Conservation (phyloP, 2,797 vertebrate species). For the Melopsittacus undulatus region DNA sequence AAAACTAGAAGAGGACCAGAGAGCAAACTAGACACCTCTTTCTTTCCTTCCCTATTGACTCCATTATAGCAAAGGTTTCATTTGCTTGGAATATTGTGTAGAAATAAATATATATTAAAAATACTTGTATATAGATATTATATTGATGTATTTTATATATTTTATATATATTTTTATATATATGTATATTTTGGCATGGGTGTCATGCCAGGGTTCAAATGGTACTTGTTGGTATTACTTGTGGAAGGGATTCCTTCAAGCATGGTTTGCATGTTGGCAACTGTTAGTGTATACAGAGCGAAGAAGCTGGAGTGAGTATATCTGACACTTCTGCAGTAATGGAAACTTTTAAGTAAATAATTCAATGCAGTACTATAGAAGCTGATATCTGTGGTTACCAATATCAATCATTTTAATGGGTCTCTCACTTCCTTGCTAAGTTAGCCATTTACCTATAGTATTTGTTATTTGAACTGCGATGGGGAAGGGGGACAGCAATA, state of each 20-base stretch:
- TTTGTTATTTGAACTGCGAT: not conserved
- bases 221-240: not conserved
- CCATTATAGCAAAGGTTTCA: not conserved
- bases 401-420: not conserved
- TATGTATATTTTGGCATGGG: not conserved
- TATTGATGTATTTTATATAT: not conserved
- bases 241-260: not conserved
- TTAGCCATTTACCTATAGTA: not conserved
- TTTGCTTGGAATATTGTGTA: not conserved
- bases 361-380: not conserved
- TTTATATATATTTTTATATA: not conserved
- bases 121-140: not conserved
- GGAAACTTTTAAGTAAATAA: constrained; percentile 40
- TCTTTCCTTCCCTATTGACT: not conserved
- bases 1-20: not conserved
- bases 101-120: not conserved
- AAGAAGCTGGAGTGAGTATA: not conserved
- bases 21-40: not conserved
- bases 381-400: not conserved
- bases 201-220: not conserved
- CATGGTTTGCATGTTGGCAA: not conserved
- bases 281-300: not conserved
- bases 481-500: not conserved
- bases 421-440: not conserved
- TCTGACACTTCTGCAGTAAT: not conserved